Evolutionary conservation across 1,140 invertebrate species (phyloP), one percentile per base, ranked within the genome.

Genomic region (Diabrotica undecimpunctata): DNA sequence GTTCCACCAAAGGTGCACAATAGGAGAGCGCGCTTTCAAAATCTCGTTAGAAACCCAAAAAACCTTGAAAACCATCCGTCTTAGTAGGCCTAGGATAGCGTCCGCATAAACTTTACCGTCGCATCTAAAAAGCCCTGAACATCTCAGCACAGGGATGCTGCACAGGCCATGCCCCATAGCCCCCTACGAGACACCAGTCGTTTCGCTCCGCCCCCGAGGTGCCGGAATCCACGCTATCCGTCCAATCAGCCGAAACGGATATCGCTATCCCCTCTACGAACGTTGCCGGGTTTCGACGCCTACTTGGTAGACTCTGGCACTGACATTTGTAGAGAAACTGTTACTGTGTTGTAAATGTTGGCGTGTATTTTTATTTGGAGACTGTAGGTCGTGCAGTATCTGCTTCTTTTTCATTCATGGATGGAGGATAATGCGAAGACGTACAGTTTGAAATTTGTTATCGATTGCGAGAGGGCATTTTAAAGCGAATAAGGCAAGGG

Each of bases 101-200:
- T 12, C 36, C 62, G 61, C 68, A 10, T 46, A 61, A 57, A 67
- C 59, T 67, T 71, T 68, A 66, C 67, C 67, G 67, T 64, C 67
- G 66, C 70, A 73, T 73, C 72, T 73, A 69, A 73, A 62, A 54
- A 54, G 66, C 64, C 62, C 61, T 61, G 39, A 65, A 62, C 66
- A 67, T 69, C 70, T 67, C 66, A 8, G 41, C 67, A 64, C 66
- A 68, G 71, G 73, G 75, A 76, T 75, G 74, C 74, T 75, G 75
- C 53, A 46, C 12, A 70, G 50, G 66, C 71, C 64, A 64, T 72
- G 63, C 75, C 75, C 52, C 11, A 11, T 9, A 50, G 64, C 59
- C 58, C 54, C 54, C 54, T 61, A 14, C 58, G 14, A 46, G 4
- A 25, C 25, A 25, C 25, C 25, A 4, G 25, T 14, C 39, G 51